These are phyloP conservation scores for Ashinkailepas kermadecensis DNA, from an alignment of 2,888 invertebrate species.

Conservation along the genomic window DNA sequence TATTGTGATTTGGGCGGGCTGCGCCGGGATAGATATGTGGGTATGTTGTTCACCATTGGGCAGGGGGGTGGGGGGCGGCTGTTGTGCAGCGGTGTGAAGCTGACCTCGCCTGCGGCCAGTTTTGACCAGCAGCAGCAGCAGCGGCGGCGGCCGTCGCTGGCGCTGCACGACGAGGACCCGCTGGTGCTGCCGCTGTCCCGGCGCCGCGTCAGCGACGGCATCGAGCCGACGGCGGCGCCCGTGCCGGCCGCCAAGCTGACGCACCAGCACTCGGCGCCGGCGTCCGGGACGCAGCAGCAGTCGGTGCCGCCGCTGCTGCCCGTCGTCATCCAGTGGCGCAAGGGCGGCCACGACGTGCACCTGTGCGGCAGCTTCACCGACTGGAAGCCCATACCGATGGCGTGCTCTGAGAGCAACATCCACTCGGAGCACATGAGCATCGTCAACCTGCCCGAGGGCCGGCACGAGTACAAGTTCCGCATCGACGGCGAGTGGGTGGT, in stretches of 20 bases:
- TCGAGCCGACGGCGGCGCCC: neutral
- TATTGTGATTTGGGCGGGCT: too few species aligned
- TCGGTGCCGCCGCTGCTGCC: constrained; percentile 27
- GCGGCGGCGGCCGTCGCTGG: neutral
- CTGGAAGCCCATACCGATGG: constrained; percentile 33
- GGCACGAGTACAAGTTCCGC: constrained; percentile 34
- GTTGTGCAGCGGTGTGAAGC: too few species aligned
- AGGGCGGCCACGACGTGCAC: constrained; percentile 31
- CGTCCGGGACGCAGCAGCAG: neutral
- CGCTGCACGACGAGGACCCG: constrained; percentile 10
- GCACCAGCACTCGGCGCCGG: constrained; percentile 12
- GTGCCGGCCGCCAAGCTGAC: neutral
- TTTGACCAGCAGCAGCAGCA: constrained; percentile 21
- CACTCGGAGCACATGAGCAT: constrained; percentile 47
- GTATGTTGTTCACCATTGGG: too few species aligned
- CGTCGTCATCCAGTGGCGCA: constrained; percentile 32
- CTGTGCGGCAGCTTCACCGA: constrained; percentile 33
- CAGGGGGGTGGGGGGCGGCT: too few species aligned
- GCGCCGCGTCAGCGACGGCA: constrained; percentile 13
- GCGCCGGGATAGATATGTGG: too few species aligned
- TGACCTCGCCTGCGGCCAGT: neutral
- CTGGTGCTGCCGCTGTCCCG: constrained; percentile 18
- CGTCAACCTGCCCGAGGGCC: constrained; percentile 65
- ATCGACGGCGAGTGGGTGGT: constrained; percentile 34
- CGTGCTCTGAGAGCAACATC: neutral